Percentiles rank a stretch among this genome's conserved stretches.
These are phyloP conservation scores for Oxycera nigricornis DNA, from an alignment of 2,888 invertebrate species.

Conservation along the genomic window DNA sequence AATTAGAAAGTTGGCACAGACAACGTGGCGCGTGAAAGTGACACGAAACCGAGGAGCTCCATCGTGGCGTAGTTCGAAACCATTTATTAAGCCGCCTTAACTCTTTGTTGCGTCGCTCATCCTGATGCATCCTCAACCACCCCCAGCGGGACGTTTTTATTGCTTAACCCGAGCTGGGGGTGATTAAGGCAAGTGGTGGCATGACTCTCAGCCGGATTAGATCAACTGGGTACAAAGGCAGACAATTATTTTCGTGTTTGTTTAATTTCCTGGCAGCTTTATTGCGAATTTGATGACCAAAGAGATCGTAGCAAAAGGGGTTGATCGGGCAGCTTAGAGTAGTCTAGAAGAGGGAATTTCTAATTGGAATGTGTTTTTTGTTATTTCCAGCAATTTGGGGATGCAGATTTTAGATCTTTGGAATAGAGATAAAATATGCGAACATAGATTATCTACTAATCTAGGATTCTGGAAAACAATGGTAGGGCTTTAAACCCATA, in stretches of 20 bases:
- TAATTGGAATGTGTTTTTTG: too few relatives aligned
- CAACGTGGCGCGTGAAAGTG: not conserved
- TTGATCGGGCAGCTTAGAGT: too few relatives aligned
- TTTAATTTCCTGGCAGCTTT: not conserved
- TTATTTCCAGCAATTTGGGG: too few relatives aligned
- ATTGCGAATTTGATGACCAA: not conserved
- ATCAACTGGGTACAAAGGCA: conserved; percentile 19
- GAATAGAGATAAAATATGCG: too few relatives aligned
- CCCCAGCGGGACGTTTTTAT: not conserved
- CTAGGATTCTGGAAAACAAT: too few relatives aligned
- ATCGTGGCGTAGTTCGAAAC: not conserved
- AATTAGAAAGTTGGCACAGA: conserved; percentile 6
- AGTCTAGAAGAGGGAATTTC: too few relatives aligned
- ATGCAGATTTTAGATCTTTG: too few relatives aligned
- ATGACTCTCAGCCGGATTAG: not conserved
- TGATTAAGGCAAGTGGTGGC: not conserved
- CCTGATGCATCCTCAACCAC: not conserved
- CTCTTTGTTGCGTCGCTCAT: not conserved
- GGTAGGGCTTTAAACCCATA: too few relatives aligned
- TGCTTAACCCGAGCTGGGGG: not conserved
- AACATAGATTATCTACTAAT: too few relatives aligned
- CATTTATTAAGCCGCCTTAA: not conserved
- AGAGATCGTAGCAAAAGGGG: not conserved
- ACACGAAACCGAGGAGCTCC: not conserved
- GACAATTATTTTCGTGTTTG: conserved; percentile 6